A percentile compares a stretch with the other conserved stretches of the same genome.
phyloP scores from a whole-genome alignment of 2,888 invertebrate genomes.

The Xanthorhoe designata region DNA sequence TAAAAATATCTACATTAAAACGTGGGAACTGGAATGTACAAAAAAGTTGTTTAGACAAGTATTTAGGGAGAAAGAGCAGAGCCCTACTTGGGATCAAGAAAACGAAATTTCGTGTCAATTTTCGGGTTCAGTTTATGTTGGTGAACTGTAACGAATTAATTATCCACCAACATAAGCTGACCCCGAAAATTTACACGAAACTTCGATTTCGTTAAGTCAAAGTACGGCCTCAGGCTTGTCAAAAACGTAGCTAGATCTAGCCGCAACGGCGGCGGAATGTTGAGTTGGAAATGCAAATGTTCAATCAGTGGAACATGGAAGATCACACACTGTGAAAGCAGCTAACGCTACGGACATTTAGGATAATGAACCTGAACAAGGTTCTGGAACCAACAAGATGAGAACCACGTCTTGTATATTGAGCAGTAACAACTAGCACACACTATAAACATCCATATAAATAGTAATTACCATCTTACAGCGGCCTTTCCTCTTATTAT shows the following conservation, averaged over 20 bases:
- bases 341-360: background rate
- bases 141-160: too few relatives aligned
- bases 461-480: slow-evolving; percentile 63
- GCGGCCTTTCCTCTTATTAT: slow-evolving; percentile 58
- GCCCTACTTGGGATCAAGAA: too few relatives aligned
- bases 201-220: too few relatives aligned
- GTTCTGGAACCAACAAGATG: background rate
- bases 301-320: slow-evolving; percentile 19
- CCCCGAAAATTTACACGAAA: too few relatives aligned
- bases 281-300: background rate
- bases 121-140: too few relatives aligned
- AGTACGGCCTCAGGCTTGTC: too few relatives aligned
- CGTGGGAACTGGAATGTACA: slow-evolving; percentile 22
- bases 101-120: too few relatives aligned
- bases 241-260: background rate
- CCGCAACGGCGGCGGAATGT: slow-evolving; percentile 15
- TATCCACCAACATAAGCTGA: too few relatives aligned
- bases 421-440: slow-evolving; percentile 27
- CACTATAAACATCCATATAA: slow-evolving; percentile 29
- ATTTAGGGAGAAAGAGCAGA: background rate
- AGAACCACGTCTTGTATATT: background rate
- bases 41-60: slow-evolving; percentile 1
- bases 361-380: background rate
- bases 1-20: slow-evolving; percentile 15
- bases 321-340: slow-evolving; percentile 31